Conservation (phyloP, 2,797 vertebrate genomes). For the Sciaenops ocellatus region DNA sequence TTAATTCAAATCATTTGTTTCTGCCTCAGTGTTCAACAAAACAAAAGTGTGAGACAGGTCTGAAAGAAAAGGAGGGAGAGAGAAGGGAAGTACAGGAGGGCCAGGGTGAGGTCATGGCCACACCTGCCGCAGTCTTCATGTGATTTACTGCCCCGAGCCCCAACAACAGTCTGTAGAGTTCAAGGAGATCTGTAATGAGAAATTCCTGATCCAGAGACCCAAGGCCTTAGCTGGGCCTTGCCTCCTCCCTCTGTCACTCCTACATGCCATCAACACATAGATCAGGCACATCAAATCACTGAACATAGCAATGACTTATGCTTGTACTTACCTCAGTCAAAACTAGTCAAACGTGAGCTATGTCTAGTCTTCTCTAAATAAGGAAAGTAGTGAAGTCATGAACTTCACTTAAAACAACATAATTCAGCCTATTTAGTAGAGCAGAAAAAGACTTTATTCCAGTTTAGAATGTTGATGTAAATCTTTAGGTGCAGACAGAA, state of each 20-base stretch:
- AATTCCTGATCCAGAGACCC: conserved; percentile 87
- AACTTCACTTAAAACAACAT: not conserved
- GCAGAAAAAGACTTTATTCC: conserved; percentile 3
- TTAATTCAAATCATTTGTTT: not conserved
- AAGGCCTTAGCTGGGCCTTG: conserved; percentile 75
- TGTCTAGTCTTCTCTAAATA: not conserved
- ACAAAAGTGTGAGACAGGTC: conserved; percentile 13
- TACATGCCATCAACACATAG: conserved; percentile 54
- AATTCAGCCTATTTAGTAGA: not conserved
- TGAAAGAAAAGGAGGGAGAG: conserved; percentile 34
- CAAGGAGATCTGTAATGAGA: conserved; percentile 91
- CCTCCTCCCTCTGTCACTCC: conserved; percentile 73
- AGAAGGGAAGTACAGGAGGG: conserved; percentile 46
- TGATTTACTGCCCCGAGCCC: conserved; percentile 87
- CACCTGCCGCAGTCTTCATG: conserved; percentile 82
- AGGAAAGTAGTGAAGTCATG: conserved; percentile 1
- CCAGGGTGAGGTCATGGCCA: conserved; percentile 76
- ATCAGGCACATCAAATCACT: conserved; percentile 51
- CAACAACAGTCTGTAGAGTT: conserved; percentile 83
- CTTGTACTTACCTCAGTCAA: conserved; percentile 14
- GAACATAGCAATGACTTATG: not conserved
- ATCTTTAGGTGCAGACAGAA: conserved; percentile 7
- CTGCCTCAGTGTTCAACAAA: conserved; percentile 27
- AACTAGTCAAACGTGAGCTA: not conserved
- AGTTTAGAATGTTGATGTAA: not conserved